Conservation (phyloP, 1,140 invertebrate species). For the Drosophila nebulosa region DNA sequence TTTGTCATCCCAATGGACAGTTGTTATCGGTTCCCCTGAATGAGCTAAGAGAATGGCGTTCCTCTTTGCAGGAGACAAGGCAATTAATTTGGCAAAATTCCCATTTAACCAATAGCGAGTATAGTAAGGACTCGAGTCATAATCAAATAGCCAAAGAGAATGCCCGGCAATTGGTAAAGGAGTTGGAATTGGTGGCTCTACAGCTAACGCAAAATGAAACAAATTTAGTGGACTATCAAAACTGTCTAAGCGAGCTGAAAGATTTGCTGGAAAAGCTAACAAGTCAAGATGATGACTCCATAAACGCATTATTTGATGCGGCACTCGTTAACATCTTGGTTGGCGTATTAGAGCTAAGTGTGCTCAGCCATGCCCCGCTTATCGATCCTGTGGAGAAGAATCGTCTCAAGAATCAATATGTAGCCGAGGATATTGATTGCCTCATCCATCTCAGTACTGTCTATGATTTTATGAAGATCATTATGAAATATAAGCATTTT, state of each 20-base stretch:
- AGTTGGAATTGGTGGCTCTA: constrained; percentile 48
- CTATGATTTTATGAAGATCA: constrained; percentile 72
- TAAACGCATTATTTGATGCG: constrained; percentile 27
- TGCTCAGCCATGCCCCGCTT: constrained; percentile 82
- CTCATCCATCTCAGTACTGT: constrained; percentile 39
- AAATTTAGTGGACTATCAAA: constrained; percentile 36
- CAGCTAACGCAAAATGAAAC: constrained; percentile 15
- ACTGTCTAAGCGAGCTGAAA: constrained; percentile 26
- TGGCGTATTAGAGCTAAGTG: constrained; percentile 80
- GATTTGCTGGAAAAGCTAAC: constrained; percentile 15
- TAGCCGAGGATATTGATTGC: constrained; percentile 84
- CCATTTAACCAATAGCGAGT: constrained; percentile 11
- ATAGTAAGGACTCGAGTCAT: constrained; percentile 29
- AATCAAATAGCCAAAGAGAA: constrained; percentile 5
- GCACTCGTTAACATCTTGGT: constrained; percentile 50
- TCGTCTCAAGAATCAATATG: constrained; percentile 85
- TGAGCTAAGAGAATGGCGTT: constrained; percentile 61
- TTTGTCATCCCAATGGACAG: constrained; percentile 60
- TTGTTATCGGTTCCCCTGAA: constrained; percentile 60
- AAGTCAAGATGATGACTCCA: not conserved
- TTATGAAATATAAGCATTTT: constrained; percentile 69
- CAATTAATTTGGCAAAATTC: constrained; percentile 70
- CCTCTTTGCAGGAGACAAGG: constrained; percentile 43
- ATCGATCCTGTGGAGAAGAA: constrained; percentile 90
- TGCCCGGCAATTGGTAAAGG: constrained; percentile 44